Conservation (phyloP, 2,797 vertebrate genomes). For the Alexandromys oeconomus region DNA sequence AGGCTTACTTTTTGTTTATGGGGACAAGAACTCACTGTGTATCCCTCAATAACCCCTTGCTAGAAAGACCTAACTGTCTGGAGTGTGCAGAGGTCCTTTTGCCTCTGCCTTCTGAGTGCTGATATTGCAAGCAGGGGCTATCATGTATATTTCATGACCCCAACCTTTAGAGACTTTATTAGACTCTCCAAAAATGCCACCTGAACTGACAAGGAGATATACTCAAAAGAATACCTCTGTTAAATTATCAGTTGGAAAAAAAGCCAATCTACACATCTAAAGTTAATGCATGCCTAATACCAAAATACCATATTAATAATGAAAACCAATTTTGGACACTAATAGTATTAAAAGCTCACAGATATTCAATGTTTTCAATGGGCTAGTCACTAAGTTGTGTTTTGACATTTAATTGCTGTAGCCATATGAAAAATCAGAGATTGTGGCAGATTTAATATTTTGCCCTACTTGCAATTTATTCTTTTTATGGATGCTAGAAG, state of each 20-base stretch:
- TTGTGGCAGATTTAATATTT: not conserved
- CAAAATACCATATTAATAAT: conserved; percentile 42
- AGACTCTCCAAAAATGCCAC: not conserved
- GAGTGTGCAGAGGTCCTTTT: not conserved
- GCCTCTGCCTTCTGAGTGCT: not conserved
- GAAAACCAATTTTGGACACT: not conserved
- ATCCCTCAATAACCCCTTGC: not conserved
- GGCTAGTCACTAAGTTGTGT: not conserved
- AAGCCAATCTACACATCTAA: conserved; percentile 33
- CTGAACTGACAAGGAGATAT: not conserved
- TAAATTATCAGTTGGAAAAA: conserved; percentile 26
- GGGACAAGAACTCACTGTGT: not conserved
- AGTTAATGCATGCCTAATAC: conserved; percentile 26
- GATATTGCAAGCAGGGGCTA: too few species aligned
- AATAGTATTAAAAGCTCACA: not conserved
- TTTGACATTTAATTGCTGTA: conserved; percentile 7
- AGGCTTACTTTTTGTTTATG: not conserved
- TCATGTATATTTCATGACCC: not conserved
- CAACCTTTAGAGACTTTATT: not conserved
- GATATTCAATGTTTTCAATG: not conserved
- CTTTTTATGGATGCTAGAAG: not conserved
- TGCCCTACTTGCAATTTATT: not conserved
- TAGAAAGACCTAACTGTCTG: too few species aligned
- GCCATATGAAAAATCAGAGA: not conserved
- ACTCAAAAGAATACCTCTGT: not conserved